These are phyloP conservation scores for Macrostomum cliftonense DNA, from an alignment of 2,888 invertebrate genomes.

Conservation along the genomic window DNA sequence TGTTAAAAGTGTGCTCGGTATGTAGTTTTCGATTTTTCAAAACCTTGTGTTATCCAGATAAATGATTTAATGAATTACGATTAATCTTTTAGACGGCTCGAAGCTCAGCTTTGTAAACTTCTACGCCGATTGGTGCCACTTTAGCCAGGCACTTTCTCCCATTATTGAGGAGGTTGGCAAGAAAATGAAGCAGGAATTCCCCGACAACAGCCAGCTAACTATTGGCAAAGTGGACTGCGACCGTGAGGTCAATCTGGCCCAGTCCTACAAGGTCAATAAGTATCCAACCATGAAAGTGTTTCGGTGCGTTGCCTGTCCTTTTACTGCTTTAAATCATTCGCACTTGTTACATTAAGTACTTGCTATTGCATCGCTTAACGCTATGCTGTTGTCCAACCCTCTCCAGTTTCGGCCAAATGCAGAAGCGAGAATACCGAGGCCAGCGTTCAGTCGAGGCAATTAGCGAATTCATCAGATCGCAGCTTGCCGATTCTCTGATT, in stretches of 20 bases:
- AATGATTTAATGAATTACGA: too few species aligned
- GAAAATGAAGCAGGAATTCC: conserved; percentile 47
- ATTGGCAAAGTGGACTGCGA: conserved; percentile 96
- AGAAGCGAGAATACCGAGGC: conserved; percentile 49
- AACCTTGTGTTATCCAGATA: too few species aligned
- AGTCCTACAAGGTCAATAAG: conserved; percentile 71
- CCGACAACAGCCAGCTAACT: conserved; percentile 55
- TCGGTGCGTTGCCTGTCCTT: conserved; percentile 34
- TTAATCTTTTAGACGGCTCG: conserved; percentile 73
- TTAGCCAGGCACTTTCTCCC: conserved; percentile 86
- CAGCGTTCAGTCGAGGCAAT: conserved; percentile 73
- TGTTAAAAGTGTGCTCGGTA: conserved; percentile 66
- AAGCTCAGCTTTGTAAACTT: conserved; percentile 95
- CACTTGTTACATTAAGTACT: too few species aligned
- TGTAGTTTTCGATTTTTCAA: conserved; percentile 24
- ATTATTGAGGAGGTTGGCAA: conserved; percentile 87
- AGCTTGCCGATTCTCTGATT: conserved; percentile 45
- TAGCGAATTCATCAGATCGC: conserved; percentile 64
- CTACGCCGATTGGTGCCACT: conserved; percentile 98
- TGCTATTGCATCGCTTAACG: too few species aligned
- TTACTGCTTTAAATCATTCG: too few species aligned
- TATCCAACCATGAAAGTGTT: conserved; percentile 93
- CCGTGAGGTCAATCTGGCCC: conserved; percentile 49
- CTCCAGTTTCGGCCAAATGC: conserved; percentile 30
- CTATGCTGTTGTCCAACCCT: too few species aligned